Percentiles rank a stretch among this genome's conserved stretches.
Evolutionary conservation across 2,888 invertebrate species (phyloP).

Genomic region (Biston betularia): DNA sequence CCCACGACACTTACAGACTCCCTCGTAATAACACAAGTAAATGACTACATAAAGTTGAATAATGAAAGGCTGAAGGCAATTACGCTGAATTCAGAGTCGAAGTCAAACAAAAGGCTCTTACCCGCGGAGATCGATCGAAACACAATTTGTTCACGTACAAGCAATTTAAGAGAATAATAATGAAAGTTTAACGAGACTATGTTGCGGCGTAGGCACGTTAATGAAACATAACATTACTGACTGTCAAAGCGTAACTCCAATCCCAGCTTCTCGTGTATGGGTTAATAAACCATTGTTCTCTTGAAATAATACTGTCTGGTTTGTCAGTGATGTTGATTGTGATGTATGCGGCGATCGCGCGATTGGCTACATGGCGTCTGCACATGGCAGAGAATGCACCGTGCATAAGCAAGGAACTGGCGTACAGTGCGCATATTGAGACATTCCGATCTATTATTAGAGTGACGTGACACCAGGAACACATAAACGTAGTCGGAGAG

Average conservation of each 20-base stretch:
- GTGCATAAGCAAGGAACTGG: slow-evolving; percentile 67
- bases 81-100: slow-evolving; percentile 84
- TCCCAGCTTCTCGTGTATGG: slow-evolving; percentile 57
- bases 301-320: slow-evolving; percentile 60
- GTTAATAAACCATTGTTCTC: slow-evolving; percentile 60
- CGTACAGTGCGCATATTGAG: slow-evolving; percentile 75
- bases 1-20: slow-evolving; percentile 82
- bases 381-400: slow-evolving; percentile 61
- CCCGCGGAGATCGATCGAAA: slow-evolving; percentile 79
- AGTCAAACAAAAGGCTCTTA: slow-evolving; percentile 83
- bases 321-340: slow-evolving; percentile 57
- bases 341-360: slow-evolving; percentile 58
- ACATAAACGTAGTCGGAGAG: slow-evolving; percentile 78
- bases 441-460: slow-evolving; percentile 84
- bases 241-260: slow-evolving; percentile 63
- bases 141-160: slow-evolving; percentile 83
- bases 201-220: slow-evolving; percentile 70
- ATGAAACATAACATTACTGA: slow-evolving; percentile 78
- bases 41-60: slow-evolving; percentile 86
- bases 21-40: slow-evolving; percentile 84
- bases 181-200: slow-evolving; percentile 82
- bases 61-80: slow-evolving; percentile 86
- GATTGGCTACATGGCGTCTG: slow-evolving; percentile 55
- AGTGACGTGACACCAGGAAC: slow-evolving; percentile 83
- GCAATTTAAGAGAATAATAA: slow-evolving; percentile 83